These are phyloP conservation scores for Drosophila littoralis DNA, from an alignment of 1,140 invertebrate genomes.

Conservation along the genomic window DNA sequence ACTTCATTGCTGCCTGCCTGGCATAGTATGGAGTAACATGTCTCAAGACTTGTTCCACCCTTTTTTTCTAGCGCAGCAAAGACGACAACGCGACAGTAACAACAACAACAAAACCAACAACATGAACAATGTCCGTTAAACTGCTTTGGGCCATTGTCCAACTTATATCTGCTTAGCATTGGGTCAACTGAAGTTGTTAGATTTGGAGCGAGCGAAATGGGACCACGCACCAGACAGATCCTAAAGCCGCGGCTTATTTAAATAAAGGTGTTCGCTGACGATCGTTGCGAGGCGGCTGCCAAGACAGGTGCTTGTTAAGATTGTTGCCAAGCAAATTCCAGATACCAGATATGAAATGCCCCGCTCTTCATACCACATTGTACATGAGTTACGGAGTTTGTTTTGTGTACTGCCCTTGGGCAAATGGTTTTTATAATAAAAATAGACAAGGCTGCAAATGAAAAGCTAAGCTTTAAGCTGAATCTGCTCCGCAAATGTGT, in stretches of 20 bases:
- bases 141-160: conserved; percentile 79
- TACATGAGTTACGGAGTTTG: conserved; percentile 14
- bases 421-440: conserved; percentile 53
- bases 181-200: conserved; percentile 67
- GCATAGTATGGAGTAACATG: conserved; percentile 68
- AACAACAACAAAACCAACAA: conserved; percentile 33
- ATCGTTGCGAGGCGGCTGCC: conserved; percentile 17
- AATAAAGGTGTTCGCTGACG: conserved; percentile 64
- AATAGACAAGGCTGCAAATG: conserved; percentile 36
- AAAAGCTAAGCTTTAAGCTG: conserved; percentile 6
- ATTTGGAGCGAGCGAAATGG: conserved; percentile 64
- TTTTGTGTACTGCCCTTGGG: conserved; percentile 48
- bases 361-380: background rate
- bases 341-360: conserved; percentile 18
- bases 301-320: conserved; percentile 55
- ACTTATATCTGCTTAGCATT: conserved; percentile 78
- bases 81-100: conserved; percentile 29
- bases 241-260: conserved; percentile 56
- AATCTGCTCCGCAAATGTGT: background rate
- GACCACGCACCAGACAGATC: conserved; percentile 62
- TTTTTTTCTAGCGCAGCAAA: conserved; percentile 49
- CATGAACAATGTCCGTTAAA: conserved; percentile 65
- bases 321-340: conserved; percentile 19
- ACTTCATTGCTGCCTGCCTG: conserved; percentile 36
- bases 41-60: conserved; percentile 79